These are phyloP conservation scores for Drosophila sulfurigaster DNA, from an alignment of 1,140 invertebrate genomes.

Conservation along the genomic window DNA sequence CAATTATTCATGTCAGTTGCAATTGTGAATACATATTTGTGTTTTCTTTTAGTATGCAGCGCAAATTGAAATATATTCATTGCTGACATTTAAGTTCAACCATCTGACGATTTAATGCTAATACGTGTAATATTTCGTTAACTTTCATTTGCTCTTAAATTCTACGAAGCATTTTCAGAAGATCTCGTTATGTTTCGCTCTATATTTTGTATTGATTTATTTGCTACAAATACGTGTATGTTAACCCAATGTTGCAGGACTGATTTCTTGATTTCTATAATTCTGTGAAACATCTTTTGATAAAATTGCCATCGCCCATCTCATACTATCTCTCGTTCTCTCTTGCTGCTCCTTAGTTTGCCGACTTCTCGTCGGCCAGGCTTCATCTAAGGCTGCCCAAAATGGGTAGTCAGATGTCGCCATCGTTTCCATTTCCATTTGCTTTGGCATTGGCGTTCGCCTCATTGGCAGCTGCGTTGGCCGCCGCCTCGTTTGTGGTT, in stretches of 20 bases:
- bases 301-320: constrained; percentile 44
- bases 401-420: constrained; percentile 84
- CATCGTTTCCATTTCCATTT: constrained; percentile 45
- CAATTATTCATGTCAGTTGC: not conserved
- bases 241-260: constrained; percentile 81
- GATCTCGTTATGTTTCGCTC: constrained; percentile 47
- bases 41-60: not conserved
- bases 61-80: not conserved
- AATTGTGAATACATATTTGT: not conserved
- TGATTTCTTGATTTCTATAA: constrained; percentile 59
- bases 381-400: constrained; percentile 72
- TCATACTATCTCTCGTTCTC: too few relatives aligned
- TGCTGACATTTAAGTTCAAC: not conserved
- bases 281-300: constrained; percentile 41
- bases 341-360: constrained; percentile 31
- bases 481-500: constrained; percentile 24
- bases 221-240: constrained; percentile 75
- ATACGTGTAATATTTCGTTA: constrained; percentile 78
- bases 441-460: constrained; percentile 63
- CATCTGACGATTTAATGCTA: constrained; percentile 56
- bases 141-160: constrained; percentile 79
- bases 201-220: constrained; percentile 31
- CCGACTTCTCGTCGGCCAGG: constrained; percentile 52
- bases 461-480: constrained; percentile 60
- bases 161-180: constrained; percentile 69